These are phyloP conservation scores for Toxotes jaculatrix DNA, from an alignment of 2,113 vertebrate genomes.

Conservation along the genomic window DNA sequence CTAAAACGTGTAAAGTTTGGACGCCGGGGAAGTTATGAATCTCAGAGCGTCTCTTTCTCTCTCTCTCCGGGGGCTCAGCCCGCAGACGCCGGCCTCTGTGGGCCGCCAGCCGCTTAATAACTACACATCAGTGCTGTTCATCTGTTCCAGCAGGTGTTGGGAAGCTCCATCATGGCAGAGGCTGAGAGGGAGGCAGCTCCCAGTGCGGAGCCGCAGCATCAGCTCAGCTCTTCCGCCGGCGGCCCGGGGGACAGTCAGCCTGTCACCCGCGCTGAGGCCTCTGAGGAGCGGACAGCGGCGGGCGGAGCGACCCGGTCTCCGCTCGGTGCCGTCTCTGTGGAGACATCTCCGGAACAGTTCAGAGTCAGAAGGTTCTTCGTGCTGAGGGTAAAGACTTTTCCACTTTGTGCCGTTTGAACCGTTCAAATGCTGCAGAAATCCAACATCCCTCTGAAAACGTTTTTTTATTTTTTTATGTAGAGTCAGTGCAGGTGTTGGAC, in stretches of 20 bases:
- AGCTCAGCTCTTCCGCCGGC: slow-evolving; percentile 1
- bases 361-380: slow-evolving; percentile 83
- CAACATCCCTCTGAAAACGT: too few relatives aligned
- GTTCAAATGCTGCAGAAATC: too few relatives aligned
- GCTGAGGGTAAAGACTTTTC: slow-evolving; percentile 80
- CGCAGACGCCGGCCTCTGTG: too few relatives aligned
- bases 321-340: background rate
- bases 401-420: background rate
- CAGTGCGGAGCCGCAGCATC: slow-evolving; percentile 42
- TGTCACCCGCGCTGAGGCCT: background rate
- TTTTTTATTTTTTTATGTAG: too few relatives aligned
- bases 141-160: background rate
- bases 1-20: too few relatives aligned
- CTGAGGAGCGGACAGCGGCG: slow-evolving; percentile 19
- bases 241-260: slow-evolving; percentile 22
- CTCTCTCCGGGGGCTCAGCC: too few relatives aligned
- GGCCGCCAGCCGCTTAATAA: too few relatives aligned
- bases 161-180: slow-evolving; percentile 55
- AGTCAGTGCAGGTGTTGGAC: too few relatives aligned
- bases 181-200: slow-evolving; percentile 28
- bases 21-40: too few relatives aligned
- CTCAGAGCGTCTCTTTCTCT: too few relatives aligned
- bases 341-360: slow-evolving; percentile 61
- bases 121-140: background rate
- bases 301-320: background rate